Conservation (phyloP, 2,113 vertebrate genomes). For the Dipodomys merriami region DNA sequence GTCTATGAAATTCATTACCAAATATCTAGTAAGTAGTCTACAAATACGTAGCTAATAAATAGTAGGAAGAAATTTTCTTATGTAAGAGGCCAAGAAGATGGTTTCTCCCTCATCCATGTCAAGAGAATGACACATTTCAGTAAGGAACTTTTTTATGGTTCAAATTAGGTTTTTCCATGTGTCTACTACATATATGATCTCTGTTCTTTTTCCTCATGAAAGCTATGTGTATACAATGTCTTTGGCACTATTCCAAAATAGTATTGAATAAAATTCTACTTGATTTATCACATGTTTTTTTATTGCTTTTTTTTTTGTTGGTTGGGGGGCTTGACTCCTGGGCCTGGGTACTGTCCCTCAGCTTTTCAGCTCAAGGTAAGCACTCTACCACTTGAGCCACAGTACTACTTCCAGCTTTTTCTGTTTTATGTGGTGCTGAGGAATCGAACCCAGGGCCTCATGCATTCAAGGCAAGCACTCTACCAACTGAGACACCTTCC, state of each 20-base stretch:
- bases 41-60: background rate
- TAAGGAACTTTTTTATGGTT: background rate
- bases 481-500: too few relatives aligned
- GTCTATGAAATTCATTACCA: background rate
- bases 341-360: too few relatives aligned
- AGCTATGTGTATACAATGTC: background rate
- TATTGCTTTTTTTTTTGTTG: too few relatives aligned
- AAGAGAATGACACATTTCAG: background rate
- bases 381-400: too few relatives aligned
- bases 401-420: too few relatives aligned
- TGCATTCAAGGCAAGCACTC: too few relatives aligned
- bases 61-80: background rate
- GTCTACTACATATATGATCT: background rate
- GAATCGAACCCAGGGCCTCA: too few relatives aligned
- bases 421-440: too few relatives aligned
- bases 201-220: background rate
- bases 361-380: too few relatives aligned
- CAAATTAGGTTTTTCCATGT: background rate
- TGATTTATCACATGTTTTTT: background rate
- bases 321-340: too few relatives aligned
- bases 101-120: background rate
- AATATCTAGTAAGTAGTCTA: background rate
- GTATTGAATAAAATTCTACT: background rate
- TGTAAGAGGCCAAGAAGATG: background rate
- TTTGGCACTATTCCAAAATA: constrained; percentile 1